Evolutionary conservation across 30 jellyfish, hydroid and myxozoan species (phyloP), one percentile per base, ranked within the genome.

Genomic region (Cassiopea andromeda): DNA sequence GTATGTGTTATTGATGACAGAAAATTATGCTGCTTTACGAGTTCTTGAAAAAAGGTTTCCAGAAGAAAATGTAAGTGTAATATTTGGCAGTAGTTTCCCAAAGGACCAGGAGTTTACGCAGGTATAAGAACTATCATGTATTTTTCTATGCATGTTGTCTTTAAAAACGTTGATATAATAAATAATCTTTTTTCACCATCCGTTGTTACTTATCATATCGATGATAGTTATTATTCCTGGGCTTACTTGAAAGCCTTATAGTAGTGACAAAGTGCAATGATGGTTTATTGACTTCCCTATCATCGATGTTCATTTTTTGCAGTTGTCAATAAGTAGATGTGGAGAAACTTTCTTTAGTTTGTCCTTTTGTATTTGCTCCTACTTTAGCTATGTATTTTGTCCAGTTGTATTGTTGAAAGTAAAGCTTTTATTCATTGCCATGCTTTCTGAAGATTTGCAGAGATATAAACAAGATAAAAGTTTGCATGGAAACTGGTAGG

Each of bases 401-500:
- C 15, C 7, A 17, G 0, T 68, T 0, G 45, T 17, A 43, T 17
- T 7, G 17, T 68, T 10, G 15, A 6, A 43, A 17, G 8, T 68
- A 17, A 0, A 68, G 0, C 80, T 1, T 64, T 73, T 69, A 46
- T 79, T 4, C 75, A 0, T 3, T 54, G 7, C 10, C 64, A 54
- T 54, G 38, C 0, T 27, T 27, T 27, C 38, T 54, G 64, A 6
- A 87, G 97, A 79, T 93, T 69, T 93, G 98, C 86, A 77, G 97
- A 16, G 94, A 87, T 76, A 93, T 93, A 69, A 93, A 93, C 83
- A 82, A 92, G 61, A 82, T 93, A 6, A 93, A 93, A 70, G 91
- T 93, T 19, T 87, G 96, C 88, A 93, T 93, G 98, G 98, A 93
- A 80, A 87, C 96, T 59, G 98, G 98, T 18, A 74, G 77, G 85